Evolutionary conservation across 2,888 invertebrate genomes (phyloP).

Genomic region (Embidobia sp.): DNA sequence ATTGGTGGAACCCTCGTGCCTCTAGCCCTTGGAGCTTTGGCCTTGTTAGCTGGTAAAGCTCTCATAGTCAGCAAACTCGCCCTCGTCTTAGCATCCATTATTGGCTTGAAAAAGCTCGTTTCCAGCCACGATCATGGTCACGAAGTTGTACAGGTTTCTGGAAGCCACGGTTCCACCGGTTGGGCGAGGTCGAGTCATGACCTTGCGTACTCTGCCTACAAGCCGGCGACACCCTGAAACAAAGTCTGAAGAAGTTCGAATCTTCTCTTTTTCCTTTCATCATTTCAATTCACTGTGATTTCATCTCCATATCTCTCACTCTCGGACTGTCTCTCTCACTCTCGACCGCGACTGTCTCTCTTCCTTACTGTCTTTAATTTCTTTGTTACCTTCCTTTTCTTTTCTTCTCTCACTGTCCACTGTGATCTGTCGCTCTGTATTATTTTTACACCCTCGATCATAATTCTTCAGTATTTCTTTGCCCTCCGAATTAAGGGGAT

Average conservation of each 20-base stretch:
- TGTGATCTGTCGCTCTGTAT: constrained; percentile 49
- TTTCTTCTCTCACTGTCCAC: constrained; percentile 32
- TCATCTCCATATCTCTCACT: constrained; percentile 61
- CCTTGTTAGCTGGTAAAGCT: constrained; percentile 92
- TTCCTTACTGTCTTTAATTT: neutral
- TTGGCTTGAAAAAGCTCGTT: constrained; percentile 91
- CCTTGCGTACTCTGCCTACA: constrained; percentile 85
- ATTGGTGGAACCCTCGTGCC: constrained; percentile 92
- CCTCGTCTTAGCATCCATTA: constrained; percentile 90
- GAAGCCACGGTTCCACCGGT: constrained; percentile 85
- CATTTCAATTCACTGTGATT: constrained; percentile 66
- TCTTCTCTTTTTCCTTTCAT: constrained; percentile 54
- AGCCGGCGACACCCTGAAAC: constrained; percentile 77
- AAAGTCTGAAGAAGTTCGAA: constrained; percentile 44
- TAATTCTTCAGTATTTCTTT: constrained; percentile 73
- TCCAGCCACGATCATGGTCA: constrained; percentile 85
- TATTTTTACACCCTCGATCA: constrained; percentile 58
- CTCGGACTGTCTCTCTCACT: constrained; percentile 27
- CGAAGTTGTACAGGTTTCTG: constrained; percentile 86
- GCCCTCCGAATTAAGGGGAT: constrained; percentile 54
- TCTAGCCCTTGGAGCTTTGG: constrained; percentile 90
- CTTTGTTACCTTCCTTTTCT: constrained; percentile 11
- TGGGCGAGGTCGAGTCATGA: constrained; percentile 88
- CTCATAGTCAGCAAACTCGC: constrained; percentile 92
- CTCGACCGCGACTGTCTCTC: neutral